phyloP scores from a whole-genome alignment of 2,888 invertebrate genomes.

The Autographa gamma region DNA sequence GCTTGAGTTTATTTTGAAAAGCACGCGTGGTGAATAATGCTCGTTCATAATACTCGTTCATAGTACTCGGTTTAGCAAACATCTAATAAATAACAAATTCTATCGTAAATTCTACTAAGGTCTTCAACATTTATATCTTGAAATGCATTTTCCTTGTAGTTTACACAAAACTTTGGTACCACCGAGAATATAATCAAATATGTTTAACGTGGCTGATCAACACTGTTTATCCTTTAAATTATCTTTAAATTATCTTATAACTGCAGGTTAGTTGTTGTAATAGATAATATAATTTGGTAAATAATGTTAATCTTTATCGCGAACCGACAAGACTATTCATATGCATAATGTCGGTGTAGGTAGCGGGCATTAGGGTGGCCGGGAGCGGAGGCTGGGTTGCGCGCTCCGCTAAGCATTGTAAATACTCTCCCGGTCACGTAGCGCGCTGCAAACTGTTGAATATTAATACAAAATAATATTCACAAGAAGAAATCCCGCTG shows the following conservation, averaged over 20 bases:
- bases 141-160: not conserved
- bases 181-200: not conserved
- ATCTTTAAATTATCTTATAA: not conserved
- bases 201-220: not conserved
- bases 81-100: not conserved
- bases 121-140: not conserved
- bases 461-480: conserved; percentile 85
- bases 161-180: not conserved
- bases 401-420: conserved; percentile 84
- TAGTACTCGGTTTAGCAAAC: not conserved
- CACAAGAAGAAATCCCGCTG: conserved; percentile 71
- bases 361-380: conserved; percentile 57
- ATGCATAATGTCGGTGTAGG: conserved; percentile 68
- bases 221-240: not conserved
- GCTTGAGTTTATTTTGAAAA: not conserved
- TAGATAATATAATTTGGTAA: conserved; percentile 33
- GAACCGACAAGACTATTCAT: conserved; percentile 63
- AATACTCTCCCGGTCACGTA: conserved; percentile 86
- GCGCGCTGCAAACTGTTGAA: conserved; percentile 84
- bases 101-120: not conserved
- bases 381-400: conserved; percentile 68
- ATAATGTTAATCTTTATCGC: conserved; percentile 47
- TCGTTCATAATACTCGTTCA: no score
- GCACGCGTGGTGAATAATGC: not conserved
- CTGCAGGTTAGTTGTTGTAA: conserved; percentile 10